A percentile compares a stretch with the other conserved stretches of the same genome.
Evolutionary conservation across 2,113 vertebrate species (phyloP).

Genomic region (Edolisoma coerulescens): DNA sequence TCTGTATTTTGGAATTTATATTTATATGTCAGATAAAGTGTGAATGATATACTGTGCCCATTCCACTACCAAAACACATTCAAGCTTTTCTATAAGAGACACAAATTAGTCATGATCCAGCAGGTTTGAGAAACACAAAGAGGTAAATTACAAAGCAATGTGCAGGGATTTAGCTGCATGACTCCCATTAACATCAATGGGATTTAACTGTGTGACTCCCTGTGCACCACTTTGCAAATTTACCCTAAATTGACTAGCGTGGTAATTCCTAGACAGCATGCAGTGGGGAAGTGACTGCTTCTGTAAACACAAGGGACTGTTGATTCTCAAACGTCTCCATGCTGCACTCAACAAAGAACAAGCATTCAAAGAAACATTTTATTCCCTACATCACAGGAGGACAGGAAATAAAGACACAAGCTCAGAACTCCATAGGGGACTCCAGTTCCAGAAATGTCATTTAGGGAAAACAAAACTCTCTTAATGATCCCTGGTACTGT

Average conservation of each 20-base stretch:
- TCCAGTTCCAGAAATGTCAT: neutral
- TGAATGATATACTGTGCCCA: neutral
- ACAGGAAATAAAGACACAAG: conserved; percentile 3
- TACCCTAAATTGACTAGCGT: conserved; percentile 37
- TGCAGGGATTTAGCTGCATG: conserved; percentile 53
- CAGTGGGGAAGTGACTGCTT: conserved; percentile 39
- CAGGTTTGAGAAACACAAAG: conserved; percentile 55
- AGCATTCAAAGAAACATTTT: conserved; percentile 45
- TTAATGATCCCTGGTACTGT: neutral
- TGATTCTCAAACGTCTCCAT: conserved; percentile 4
- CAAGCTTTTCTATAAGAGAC: conserved; percentile 17
- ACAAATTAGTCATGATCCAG: conserved; percentile 53
- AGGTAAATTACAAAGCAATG: conserved; percentile 60
- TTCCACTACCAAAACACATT: neutral
- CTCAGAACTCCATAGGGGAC: neutral
- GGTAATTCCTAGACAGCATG: conserved; percentile 54
- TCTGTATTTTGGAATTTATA: neutral
- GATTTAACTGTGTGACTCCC: conserved; percentile 47
- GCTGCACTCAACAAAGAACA: conserved; percentile 18
- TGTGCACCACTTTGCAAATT: conserved; percentile 56
- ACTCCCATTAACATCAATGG: conserved; percentile 58
- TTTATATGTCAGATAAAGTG: neutral
- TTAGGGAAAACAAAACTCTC: neutral
- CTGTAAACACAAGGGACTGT: conserved; percentile 48
- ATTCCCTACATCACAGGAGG: conserved; percentile 17